These are phyloP conservation scores for Macrobrachium nipponense DNA, from an alignment of 1,140 invertebrate genomes.

Conservation along the genomic window DNA sequence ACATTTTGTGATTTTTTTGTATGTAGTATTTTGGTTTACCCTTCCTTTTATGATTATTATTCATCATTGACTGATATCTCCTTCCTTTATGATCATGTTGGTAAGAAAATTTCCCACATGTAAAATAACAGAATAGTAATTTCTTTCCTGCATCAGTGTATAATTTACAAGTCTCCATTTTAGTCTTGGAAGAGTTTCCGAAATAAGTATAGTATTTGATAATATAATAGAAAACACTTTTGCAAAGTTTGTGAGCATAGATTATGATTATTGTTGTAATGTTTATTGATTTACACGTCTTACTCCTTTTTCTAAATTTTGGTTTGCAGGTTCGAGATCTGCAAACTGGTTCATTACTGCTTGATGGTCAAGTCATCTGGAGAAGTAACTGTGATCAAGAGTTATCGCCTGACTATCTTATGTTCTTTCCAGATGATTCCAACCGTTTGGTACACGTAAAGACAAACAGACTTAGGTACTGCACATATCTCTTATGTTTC, in stretches of 20 bases:
- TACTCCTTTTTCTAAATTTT: background rate
- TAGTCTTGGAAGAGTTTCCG: too few relatives aligned
- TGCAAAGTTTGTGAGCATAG: background rate
- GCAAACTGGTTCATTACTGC: background rate
- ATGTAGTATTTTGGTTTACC: too few relatives aligned
- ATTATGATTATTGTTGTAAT: background rate
- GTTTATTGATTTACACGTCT: background rate
- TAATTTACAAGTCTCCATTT: too few relatives aligned
- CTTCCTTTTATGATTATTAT: too few relatives aligned
- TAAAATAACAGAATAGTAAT: too few relatives aligned
- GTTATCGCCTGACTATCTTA: conserved; percentile 40
- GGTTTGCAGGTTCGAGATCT: conserved; percentile 34
- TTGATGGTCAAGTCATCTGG: conserved; percentile 34
- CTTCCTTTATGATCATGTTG: too few relatives aligned
- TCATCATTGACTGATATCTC: too few relatives aligned
- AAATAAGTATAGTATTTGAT: too few relatives aligned
- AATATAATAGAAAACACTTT: too few relatives aligned
- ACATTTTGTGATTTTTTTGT: too few relatives aligned
- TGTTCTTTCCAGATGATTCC: conserved; percentile 53
- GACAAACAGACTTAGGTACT: conserved; percentile 29
- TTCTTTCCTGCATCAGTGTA: too few relatives aligned
- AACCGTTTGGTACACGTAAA: conserved; percentile 33
- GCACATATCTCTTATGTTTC: background rate
- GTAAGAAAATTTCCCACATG: too few relatives aligned
- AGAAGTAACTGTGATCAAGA: conserved; percentile 19